These are phyloP conservation scores for Rhinogobio ventralis DNA, from an alignment of 2,797 vertebrate species.

Conservation along the genomic window DNA sequence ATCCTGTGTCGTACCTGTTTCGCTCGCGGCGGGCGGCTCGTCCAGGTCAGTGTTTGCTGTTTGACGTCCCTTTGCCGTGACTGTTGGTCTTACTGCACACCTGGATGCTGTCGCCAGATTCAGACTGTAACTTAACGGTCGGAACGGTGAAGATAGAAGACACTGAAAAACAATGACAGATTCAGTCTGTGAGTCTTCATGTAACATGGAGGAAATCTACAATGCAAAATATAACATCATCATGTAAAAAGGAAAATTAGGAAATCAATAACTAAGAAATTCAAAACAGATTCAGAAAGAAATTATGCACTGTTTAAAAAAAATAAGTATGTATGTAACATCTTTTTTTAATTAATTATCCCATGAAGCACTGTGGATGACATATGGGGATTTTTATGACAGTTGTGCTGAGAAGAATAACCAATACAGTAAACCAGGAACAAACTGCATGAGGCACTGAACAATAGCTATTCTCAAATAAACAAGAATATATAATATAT, in stretches of 20 bases:
- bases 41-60: conserved; percentile 89
- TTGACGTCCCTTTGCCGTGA: conserved; percentile 87
- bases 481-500: background rate
- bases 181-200: background rate
- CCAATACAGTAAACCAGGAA: background rate
- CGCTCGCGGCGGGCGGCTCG: conserved; percentile 69
- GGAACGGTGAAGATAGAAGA: conserved; percentile 93
- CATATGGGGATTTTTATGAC: background rate
- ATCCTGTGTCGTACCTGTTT: conserved; percentile 32
- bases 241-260: background rate
- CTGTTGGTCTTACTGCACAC: conserved; percentile 90
- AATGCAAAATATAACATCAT: background rate
- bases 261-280: background rate
- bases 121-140: conserved; percentile 91
- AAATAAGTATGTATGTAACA: background rate
- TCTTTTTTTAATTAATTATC: background rate
- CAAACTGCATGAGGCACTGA: background rate
- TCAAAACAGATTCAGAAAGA: background rate
- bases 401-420: background rate
- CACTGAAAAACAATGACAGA: conserved; percentile 75
- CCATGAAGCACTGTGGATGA: background rate
- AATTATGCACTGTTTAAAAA: background rate
- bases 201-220: background rate
- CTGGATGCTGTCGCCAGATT: conserved; percentile 89
- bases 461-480: background rate